phyloP scores from a whole-genome alignment of 2,888 invertebrate genomes.

The Sesia apiformis region DNA sequence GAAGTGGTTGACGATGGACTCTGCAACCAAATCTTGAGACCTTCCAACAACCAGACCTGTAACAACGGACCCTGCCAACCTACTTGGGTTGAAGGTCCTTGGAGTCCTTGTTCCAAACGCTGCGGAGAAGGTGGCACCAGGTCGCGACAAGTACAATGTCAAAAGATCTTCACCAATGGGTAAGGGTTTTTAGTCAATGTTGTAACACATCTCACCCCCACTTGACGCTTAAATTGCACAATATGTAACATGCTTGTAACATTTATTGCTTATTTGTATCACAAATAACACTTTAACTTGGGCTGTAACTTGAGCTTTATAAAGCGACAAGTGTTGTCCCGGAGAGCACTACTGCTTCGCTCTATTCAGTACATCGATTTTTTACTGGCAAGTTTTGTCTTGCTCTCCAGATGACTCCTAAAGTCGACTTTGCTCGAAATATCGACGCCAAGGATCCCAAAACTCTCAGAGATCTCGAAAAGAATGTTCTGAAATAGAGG shows the following conservation, averaged over 20 bases:
- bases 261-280: neutral
- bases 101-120: constrained; percentile 87
- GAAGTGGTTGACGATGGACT: constrained; percentile 82
- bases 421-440: too few relatives aligned
- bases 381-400: too few relatives aligned
- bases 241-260: neutral
- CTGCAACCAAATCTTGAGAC: constrained; percentile 86
- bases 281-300: too few relatives aligned
- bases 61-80: constrained; percentile 85
- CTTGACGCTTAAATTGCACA: neutral
- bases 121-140: constrained; percentile 86
- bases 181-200: constrained; percentile 21
- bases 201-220: neutral
- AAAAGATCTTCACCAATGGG: constrained; percentile 84
- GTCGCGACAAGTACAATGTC: constrained; percentile 84
- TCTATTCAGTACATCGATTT: neutral
- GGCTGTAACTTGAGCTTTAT: too few relatives aligned
- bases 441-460: too few relatives aligned
- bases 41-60: constrained; percentile 81
- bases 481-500: too few relatives aligned
- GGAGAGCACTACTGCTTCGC: neutral
- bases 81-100: constrained; percentile 84
- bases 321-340: too few relatives aligned
- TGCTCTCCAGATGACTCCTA: too few relatives aligned
- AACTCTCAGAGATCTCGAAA: too few relatives aligned